A percentile compares a stretch with the other conserved stretches of the same genome.
These are phyloP conservation scores for Choloepus didactylus DNA, from an alignment of 2,797 vertebrate species.

Conservation along the genomic window DNA sequence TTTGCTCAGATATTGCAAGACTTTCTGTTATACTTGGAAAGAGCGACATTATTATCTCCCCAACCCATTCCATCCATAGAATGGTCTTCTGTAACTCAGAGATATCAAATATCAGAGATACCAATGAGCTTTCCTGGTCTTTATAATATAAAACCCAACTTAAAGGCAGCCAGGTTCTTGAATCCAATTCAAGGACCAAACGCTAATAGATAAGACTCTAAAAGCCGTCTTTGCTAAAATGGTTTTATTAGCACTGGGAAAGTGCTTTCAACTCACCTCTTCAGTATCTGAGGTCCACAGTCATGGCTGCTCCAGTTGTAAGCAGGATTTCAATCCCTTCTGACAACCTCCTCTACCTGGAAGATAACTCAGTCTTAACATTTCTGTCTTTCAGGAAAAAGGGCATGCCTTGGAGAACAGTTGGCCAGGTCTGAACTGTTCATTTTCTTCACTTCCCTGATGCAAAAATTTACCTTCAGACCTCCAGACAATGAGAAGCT, in stretches of 20 bases:
- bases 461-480: constrained; percentile 92
- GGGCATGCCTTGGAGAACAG: constrained; percentile 88
- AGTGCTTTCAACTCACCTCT: too few relatives aligned
- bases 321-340: neutral
- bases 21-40: neutral
- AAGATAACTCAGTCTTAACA: neutral
- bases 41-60: neutral
- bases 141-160: constrained; percentile 20
- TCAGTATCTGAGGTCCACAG: neutral
- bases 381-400: constrained; percentile 89
- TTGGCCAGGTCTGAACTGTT: constrained; percentile 88
- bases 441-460: constrained; percentile 88
- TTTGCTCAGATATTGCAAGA: neutral
- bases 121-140: neutral
- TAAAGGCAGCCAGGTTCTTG: neutral
- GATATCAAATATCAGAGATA: neutral
- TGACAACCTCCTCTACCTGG: neutral
- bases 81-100: neutral
- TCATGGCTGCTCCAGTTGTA: neutral
- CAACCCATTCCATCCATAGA: neutral
- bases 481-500: constrained; percentile 81
- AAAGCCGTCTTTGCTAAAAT: neutral
- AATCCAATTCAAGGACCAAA: constrained; percentile 10
- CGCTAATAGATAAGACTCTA: neutral
- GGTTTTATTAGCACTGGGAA: too few relatives aligned